Base-by-base conservation (phyloP, 2,888 invertebrate genomes). In the Nudaria mundana region DNA sequence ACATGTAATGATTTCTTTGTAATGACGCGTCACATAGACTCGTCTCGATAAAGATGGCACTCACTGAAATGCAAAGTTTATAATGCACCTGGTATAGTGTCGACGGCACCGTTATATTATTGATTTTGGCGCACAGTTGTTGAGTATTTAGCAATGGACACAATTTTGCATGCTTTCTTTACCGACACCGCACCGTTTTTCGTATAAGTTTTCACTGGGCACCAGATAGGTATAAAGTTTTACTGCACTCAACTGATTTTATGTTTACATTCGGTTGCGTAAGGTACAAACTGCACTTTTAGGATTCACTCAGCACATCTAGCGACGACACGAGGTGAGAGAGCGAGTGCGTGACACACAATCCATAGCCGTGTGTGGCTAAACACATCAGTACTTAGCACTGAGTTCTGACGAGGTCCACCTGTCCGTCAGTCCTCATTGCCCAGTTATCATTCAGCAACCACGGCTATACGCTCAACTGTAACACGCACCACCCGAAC, bases 1-100 rank as follows among this genome's bases (percentile, higher is more conserved):
- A 92, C 92, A 92, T 92, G 92, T 92, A 92, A 91, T 92, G 91
- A 91, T 92, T 91, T 76, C 52, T 79, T 76, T 34, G 63, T 60
- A 63, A 67, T 71, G 75, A 67, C 71, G 79, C 67, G 72, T 72
- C 64, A 46, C 52, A 56, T 53, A 51, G 71, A 60, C 61, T 59
- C 78, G 76, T 58, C 64, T 58, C 75, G 75, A 68, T 76, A 81
- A n/a, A 77, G 87, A 89, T 89, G 86, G 82, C 89, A 89, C 88
- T 89, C 89, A 89, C 89, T 89, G 89, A 89, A 87, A 85, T 89
- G 89, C 89, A 88, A 81, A 79, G 68, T 79, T 81, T 87, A 75
- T 76, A 73, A 71, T 84, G 89, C 89, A 89, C 89, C 80, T 80
- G 82, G 73, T 81, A 78, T 84, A 82, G 81, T 84, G 78, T 82